Evolutionary conservation across 2,113 vertebrate species (phyloP), one percentile per base, ranked within the genome.

Genomic region (Lepus europaeus): DNA sequence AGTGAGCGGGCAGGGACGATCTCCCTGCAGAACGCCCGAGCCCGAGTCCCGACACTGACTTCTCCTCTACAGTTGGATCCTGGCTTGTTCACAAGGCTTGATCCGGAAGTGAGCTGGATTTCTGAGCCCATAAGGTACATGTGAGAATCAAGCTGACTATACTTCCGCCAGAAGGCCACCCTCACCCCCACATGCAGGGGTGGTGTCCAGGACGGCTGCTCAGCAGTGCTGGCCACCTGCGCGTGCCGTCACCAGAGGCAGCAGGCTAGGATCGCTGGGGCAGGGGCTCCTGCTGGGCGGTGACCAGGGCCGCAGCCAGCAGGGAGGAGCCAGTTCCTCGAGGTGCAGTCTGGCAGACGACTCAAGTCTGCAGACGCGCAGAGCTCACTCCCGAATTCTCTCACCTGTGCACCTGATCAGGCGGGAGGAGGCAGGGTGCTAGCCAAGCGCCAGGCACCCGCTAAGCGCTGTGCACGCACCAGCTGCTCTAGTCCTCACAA

Each of bases 31-130:
- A 39, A 29, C 14, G 1, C 5, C 16, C 77, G 27, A 84, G 72
- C 79, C 45, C 5, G 31, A 64, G 33, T 66, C 74, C 68, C 31
- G 16, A 70, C 3, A 27, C 23, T 17, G 9, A 70, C 33, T 2
- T 74, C 63, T 51, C 36, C 92, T 49, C n/a, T 77, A 3, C 1
- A 17, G 51, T 39, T 51, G 69, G 33, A 92, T 69, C 39, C 87
- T 33, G 22, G 53, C n/a, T 74, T 49, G 25, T 85, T 70, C 36
- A 79, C 49, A 33, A 77, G 36, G 25, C 56, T 49, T 89, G 49
- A 45, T 74, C 51, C 89, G 80, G 77, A 83, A 95, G 70, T 25
- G 20, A 94, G 76, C 33, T 64, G 56, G 77, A 81, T 45, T 76
- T 94, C 63, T 63, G 72, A 77, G 2, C 49, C 9, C 19, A 53